Evolutionary conservation across 2,113 vertebrate species (phyloP), one percentile per base, ranked within the genome.

Genomic region (Fukomys damarensis): DNA sequence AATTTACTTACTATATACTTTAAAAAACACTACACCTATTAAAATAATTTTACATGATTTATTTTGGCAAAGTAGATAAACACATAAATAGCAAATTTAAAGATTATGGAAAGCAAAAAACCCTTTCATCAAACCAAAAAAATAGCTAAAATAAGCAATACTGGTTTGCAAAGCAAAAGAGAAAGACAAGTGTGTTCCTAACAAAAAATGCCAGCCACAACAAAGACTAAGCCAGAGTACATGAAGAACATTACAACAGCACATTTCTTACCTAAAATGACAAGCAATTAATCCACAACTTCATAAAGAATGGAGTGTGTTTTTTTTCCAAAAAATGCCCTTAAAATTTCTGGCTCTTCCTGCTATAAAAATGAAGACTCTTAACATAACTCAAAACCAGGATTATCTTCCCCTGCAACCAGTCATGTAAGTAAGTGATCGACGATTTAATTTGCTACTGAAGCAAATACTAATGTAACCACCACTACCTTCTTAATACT

Each of bases 201-300:
- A 90, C 85, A 96, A 98, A 96, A 91, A 96, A 97, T 11, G 49
- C 74, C 95, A 93, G 58, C 74, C 96, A 95, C 94, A 98, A 98
- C 97, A 98, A 98, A 98, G 98, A 97, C 86, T 96, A 91, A 72
- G 82, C 38, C 2, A 87, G 87, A 96, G 52, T 89, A 82, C 86
- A 52, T 8, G 88, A 94, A 76, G 94, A 97, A 89, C 81, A 95
- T 68, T 92, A 97, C 92, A 98, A 97, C 19, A 74, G 90, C 46
- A 46, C 90, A 54, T 79, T 66, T 97, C 68, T 79, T 46, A 94
- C 65, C 66, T 84, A 90, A 95, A 97, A 98, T 94, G 96, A 97
- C 97, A 97, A 86, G 5, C 26, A 76, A 95, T 80, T 74, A 91
- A 84, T 82, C 93, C 84, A 83, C 66, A 95, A 94, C 61, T 92